These are phyloP conservation scores for Ylistrum balloti DNA, from an alignment of 1,140 invertebrate genomes.

Conservation along the genomic window DNA sequence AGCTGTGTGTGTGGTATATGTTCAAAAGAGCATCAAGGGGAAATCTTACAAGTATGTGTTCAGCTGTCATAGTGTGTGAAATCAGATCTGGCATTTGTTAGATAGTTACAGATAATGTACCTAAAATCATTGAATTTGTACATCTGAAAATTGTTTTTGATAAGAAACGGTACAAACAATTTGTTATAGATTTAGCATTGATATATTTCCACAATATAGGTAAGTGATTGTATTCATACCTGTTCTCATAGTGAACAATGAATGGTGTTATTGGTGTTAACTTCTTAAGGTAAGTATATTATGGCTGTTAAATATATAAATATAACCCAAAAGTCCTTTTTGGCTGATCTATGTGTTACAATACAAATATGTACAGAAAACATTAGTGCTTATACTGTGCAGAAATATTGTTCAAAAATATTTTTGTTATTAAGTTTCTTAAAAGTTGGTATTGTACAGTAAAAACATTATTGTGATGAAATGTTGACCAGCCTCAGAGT, in stretches of 20 bases:
- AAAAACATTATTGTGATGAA: not conserved
- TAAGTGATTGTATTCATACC: not conserved
- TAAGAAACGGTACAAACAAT: not conserved
- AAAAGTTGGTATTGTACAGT: too few relatives aligned
- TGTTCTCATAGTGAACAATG: not conserved
- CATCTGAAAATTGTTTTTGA: not conserved
- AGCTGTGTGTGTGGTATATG: too few relatives aligned
- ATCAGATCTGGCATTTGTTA: not conserved
- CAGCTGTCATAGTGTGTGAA: not conserved
- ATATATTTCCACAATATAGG: not conserved
- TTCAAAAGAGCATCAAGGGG: not conserved
- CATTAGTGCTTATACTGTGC: not conserved
- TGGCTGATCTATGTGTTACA: not conserved
- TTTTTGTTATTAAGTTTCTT: not conserved
- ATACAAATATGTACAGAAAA: constrained; percentile 20
- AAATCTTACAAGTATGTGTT: not conserved
- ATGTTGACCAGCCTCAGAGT: not conserved
- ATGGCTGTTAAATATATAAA: not conserved
- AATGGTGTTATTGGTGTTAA: too few relatives aligned
- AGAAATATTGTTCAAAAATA: not conserved
- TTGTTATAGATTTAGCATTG: not conserved
- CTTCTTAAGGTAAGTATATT: not conserved
- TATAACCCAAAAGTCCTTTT: not conserved
- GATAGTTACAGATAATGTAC: not conserved
- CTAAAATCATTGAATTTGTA: not conserved